Evolutionary conservation across 2,113 vertebrate species (phyloP), one percentile per base, ranked within the genome.

Genomic region (Corythaeola cristata): DNA sequence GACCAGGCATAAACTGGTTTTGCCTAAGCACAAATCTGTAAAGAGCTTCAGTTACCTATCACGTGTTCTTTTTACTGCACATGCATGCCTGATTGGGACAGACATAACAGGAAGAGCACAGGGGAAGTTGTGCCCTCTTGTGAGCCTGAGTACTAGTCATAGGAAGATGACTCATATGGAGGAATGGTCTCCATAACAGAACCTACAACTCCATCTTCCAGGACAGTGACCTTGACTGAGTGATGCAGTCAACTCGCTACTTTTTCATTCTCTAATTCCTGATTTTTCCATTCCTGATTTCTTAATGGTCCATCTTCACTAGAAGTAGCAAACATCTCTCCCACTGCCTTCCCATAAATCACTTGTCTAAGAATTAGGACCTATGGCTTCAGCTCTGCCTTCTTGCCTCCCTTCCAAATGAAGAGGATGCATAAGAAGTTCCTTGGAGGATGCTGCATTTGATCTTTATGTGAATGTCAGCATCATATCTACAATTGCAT

Each of bases 151-250:
- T 67, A 83, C 53, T 8, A 64, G 22, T 5, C 28, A 41, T 3
- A 64, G 32, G 44, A 77, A 73, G 60, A 3, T 37, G 56, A 69
- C 32, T 56, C 17, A 19, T 12, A 15, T 2, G 24, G 7, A 62
- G 41, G 52, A 47, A 64, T 0, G 0, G 4, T 3, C 8, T 53
- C 21, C 0, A 0, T 47, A 44, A 52, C 27, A 60, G 23, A 30
- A 69, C 18, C 8, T 50, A 56, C 21, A 85, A 14, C 45, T 77
- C 45, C 39, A 23, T 15, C 28, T 77, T 45, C 44, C 55, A 41
- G 22, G 30, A 52, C 32, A 32, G 24, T 28, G 55, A 44, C 17
- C 33, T 87, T 84, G 23, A 33, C 62, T 21, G 12, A 66, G 17
- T 14, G 9, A 49, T 39, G 16, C 56, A 71, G 21, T 39, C 77